Evolutionary conservation across 2,888 invertebrate genomes (phyloP).

Genomic region (Drepana falcataria): DNA sequence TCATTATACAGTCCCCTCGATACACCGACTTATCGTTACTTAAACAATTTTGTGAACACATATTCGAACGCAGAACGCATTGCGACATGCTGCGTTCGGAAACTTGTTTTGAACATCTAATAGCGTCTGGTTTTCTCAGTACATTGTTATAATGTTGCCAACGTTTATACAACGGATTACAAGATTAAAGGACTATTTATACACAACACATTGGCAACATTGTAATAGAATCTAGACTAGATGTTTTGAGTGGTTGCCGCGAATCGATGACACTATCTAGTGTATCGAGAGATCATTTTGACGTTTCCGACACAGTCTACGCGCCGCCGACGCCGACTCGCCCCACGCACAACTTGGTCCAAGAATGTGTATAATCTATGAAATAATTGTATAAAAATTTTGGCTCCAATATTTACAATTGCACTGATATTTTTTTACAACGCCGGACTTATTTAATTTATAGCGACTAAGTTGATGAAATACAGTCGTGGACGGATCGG

Average conservation of each 20-base stretch:
- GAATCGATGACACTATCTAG: not conserved
- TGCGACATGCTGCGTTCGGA: not conserved
- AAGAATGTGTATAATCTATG: slow-evolving; percentile 58
- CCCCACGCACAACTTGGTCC: slow-evolving; percentile 54
- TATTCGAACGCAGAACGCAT: not conserved
- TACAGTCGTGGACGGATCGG: slow-evolving; percentile 34
- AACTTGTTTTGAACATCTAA: not conserved
- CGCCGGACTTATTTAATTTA: slow-evolving; percentile 67
- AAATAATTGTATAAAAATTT: slow-evolving; percentile 77
- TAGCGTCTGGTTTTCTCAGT: no score
- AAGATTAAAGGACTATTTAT: no score
- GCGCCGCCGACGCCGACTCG: slow-evolving; percentile 26
- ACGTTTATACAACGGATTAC: no score
- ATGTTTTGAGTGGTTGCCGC: no score
- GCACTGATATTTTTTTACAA: slow-evolving; percentile 66
- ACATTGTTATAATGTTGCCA: no score
- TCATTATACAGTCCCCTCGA: slow-evolving; percentile 4
- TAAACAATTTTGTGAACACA: not conserved
- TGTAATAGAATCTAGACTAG: not conserved
- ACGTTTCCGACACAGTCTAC: slow-evolving; percentile 13
- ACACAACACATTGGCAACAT: not conserved
- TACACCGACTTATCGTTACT: not conserved
- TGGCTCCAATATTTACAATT: slow-evolving; percentile 74
- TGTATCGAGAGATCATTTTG: slow-evolving; percentile 5
- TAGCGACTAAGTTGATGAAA: slow-evolving; percentile 60